phyloP scores from a whole-genome alignment of 1,140 invertebrate species.

The Procambarus virginalis region DNA sequence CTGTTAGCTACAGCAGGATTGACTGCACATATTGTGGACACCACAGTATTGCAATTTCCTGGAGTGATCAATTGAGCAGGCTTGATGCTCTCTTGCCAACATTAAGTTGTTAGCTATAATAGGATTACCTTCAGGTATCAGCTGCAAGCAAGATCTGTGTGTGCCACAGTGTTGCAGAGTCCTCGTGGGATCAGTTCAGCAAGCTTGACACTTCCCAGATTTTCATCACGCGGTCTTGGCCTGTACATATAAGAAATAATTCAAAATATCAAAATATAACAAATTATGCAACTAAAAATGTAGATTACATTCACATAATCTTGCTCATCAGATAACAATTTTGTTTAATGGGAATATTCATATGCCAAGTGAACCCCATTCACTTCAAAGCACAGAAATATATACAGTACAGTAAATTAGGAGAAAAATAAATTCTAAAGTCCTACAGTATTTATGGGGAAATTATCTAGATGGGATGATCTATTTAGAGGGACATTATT shows the following conservation, averaged over 20 bases:
- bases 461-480: no score
- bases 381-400: no score
- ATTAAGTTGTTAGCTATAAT: neutral
- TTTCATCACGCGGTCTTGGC: conserved; percentile 25
- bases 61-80: no score
- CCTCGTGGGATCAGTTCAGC: conserved; percentile 27
- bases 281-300: neutral
- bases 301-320: no score
- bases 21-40: neutral
- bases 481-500: no score
- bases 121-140: neutral
- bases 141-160: conserved; percentile 6
- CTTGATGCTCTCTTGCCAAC: neutral
- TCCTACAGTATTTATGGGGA: no score
- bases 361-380: no score
- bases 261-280: neutral
- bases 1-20: neutral
- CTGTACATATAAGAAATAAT: neutral
- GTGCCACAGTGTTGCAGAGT: neutral
- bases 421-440: no score
- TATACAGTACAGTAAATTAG: no score
- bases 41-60: no score
- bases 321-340: no score
- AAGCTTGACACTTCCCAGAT: conserved; percentile 32
- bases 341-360: no score